These are phyloP conservation scores for Psophia crepitans DNA, from an alignment of 2,113 vertebrate genomes.

Conservation along the genomic window DNA sequence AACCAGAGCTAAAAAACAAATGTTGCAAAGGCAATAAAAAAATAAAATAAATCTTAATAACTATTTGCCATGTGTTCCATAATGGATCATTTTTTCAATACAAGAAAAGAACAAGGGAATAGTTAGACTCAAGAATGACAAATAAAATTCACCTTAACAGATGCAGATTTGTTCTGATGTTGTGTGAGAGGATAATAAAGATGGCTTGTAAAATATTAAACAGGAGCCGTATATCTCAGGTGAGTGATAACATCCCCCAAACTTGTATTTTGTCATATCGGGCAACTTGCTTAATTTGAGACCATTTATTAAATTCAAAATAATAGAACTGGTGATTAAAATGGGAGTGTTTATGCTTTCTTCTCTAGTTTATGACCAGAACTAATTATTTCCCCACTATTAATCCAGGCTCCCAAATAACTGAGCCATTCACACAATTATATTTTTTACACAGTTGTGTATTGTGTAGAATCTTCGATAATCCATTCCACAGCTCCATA, in stretches of 20 bases:
- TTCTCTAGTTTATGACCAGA: neutral
- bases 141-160: slow-evolving; percentile 57
- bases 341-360: neutral
- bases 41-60: slow-evolving; percentile 55
- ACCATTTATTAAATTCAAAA: slow-evolving; percentile 11
- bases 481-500: neutral
- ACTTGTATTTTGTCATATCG: neutral
- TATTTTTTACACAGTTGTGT: neutral
- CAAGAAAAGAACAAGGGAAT: slow-evolving; percentile 10
- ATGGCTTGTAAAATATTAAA: slow-evolving; percentile 52
- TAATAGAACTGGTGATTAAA: neutral
- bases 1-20: neutral
- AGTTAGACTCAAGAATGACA: slow-evolving; percentile 21
- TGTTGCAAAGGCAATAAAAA: slow-evolving; percentile 37
- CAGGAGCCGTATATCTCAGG: neutral
- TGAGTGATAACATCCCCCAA: slow-evolving; percentile 2
- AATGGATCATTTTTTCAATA: neutral
- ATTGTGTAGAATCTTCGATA: neutral
- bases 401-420: neutral
- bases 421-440: neutral
- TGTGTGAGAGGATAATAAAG: slow-evolving; percentile 39
- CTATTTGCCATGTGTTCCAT: slow-evolving; percentile 18
- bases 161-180: slow-evolving; percentile 33
- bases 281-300: neutral
- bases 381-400: neutral